Evolutionary conservation across 2,888 invertebrate species (phyloP).

Genomic region (Tolmerus cingulatus): DNA sequence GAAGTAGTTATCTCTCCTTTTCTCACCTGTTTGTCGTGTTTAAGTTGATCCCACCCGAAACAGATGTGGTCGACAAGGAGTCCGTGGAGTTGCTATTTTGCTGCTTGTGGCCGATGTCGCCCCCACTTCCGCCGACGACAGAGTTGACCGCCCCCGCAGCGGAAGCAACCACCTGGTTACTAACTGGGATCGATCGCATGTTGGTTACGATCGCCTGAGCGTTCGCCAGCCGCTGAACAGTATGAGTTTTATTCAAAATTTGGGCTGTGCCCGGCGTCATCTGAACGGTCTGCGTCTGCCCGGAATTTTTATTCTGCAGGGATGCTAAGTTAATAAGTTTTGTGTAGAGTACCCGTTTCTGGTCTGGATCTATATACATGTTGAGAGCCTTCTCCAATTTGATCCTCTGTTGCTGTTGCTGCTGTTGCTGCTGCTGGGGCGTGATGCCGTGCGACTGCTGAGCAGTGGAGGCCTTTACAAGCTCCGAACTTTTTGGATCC

Average conservation of each 20-base stretch:
- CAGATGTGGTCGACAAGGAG: slow-evolving; percentile 10
- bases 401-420: slow-evolving; percentile 49
- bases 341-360: slow-evolving; percentile 61
- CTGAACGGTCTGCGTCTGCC: slow-evolving; percentile 48
- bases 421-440: slow-evolving; percentile 46
- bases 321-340: slow-evolving; percentile 60
- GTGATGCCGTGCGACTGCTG: slow-evolving; percentile 22
- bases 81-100: slow-evolving; percentile 43
- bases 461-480: slow-evolving; percentile 48
- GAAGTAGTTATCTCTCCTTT: slow-evolving; percentile 61
- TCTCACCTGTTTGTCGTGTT: slow-evolving; percentile 64
- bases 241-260: slow-evolving; percentile 52
- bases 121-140: background rate
- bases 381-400: slow-evolving; percentile 51
- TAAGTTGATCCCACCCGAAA: slow-evolving; percentile 51
- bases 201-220: slow-evolving; percentile 49
- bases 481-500: slow-evolving; percentile 54
- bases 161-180: slow-evolving; percentile 44
- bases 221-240: slow-evolving; percentile 44
- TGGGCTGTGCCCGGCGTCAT: slow-evolving; percentile 33
- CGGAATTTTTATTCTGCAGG: slow-evolving; percentile 54
- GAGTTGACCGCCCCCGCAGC: slow-evolving; percentile 7
- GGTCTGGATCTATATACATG: slow-evolving; percentile 50
- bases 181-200: slow-evolving; percentile 42
- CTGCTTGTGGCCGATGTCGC: slow-evolving; percentile 43